Evolutionary conservation across 2,113 vertebrate species (phyloP), one percentile per base, ranked within the genome.

Genomic region (Podilymbus podiceps): DNA sequence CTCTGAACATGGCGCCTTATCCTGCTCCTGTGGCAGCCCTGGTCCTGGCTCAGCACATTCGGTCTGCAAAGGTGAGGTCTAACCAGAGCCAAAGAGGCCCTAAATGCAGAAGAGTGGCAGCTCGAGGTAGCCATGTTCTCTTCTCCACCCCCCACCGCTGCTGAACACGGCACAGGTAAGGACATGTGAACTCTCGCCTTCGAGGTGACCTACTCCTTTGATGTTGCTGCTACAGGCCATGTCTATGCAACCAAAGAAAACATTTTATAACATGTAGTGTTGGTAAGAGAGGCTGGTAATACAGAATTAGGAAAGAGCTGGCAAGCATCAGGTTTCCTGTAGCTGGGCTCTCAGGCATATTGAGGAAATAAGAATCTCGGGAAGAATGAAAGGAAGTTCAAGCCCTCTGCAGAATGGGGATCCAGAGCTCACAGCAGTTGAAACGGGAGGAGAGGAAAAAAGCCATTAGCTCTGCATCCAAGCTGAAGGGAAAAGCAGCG

Each of bases 181-280:
- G 74, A 66, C 15, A 16, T 0, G 0, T 1, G 11, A 46, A 16
- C 13, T 31, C n/a, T 89, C 5, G 7, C 62, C 50, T 49, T 27
- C 42, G 73, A 87, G 69, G 46, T 14, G 22, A 72, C 47, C 38
- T 55, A 24, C 27, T 55, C 38, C 53, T 56, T 8, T 8, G 17
- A 11, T 16, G 40, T 11, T 27, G 40, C 52, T 81, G 56, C 58
- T 81, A 47, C 38, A 8, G 86, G 52, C 68, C 55, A 30, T 0
- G 12, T n/a, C 74, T 66, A 0, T 1, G 60, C 53, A 72, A 79
- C 67, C 67, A 42, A 53, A 58, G 73, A 53, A 59, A 93, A 88
- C 74, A 74, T 4, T 9, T 7, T 5, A 5, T 3, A 56, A n/a
- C 67, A 55, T 46, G 4, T 4, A 12, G 59, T 0, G 4, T 3